Conservation (phyloP, 2,113 vertebrate genomes). For the Calyptomena viridis region DNA sequence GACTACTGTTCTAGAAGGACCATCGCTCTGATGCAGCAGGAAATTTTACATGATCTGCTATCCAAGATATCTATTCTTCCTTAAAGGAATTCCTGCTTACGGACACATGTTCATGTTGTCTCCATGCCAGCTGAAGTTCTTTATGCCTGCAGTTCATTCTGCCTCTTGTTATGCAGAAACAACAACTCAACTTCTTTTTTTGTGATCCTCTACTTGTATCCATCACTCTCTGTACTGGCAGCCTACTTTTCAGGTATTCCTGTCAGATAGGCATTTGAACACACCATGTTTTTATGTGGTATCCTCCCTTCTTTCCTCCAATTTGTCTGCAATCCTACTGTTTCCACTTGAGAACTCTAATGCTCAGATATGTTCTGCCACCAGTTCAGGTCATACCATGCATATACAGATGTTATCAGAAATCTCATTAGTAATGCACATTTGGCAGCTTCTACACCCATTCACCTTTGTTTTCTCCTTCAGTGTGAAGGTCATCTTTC, state of each 20-base stretch:
- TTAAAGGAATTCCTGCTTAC: background rate
- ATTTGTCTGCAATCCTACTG: background rate
- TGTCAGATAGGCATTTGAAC: background rate
- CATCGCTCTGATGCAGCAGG: rapidly evolving
- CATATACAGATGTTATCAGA: background rate
- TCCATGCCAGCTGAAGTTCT: background rate
- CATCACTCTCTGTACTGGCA: background rate
- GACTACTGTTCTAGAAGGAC: background rate
- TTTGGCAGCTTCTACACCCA: background rate
- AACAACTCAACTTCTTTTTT: background rate
- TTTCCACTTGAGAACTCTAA: background rate
- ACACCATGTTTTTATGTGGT: background rate
- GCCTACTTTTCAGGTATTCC: background rate
- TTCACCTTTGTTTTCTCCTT: background rate
- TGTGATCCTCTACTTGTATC: background rate
- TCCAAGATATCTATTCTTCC: background rate
- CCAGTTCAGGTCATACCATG: background rate
- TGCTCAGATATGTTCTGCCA: background rate
- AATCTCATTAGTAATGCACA: background rate
- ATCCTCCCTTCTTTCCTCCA: background rate
- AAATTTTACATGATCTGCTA: background rate
- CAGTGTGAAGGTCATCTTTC: background rate
- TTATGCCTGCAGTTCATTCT: background rate
- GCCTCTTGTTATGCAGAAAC: background rate
- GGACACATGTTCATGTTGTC: background rate